phyloP scores from a whole-genome alignment of 2,113 vertebrate genomes.

The Pluvialis apricaria region DNA sequence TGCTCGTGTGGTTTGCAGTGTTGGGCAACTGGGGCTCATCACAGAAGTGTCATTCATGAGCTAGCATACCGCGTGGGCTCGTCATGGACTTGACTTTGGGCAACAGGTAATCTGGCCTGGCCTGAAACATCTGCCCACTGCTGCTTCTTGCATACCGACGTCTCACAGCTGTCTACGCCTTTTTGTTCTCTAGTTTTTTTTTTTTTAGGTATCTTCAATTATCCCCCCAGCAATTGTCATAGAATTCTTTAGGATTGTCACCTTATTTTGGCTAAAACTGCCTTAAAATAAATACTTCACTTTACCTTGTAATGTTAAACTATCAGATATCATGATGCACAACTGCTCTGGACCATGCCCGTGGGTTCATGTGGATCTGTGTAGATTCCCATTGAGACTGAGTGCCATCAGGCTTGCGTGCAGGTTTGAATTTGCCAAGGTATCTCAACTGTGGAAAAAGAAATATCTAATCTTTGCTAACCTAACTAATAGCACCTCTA shows the following conservation, averaged over 20 bases:
- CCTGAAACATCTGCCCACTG: background rate
- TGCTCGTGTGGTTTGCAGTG: background rate
- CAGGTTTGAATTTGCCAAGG: background rate
- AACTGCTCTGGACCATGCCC: fast-evolving
- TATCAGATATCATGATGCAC: fast-evolving
- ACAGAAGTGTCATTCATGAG: conserved; percentile 15
- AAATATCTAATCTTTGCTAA: background rate
- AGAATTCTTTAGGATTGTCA: background rate
- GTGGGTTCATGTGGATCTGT: fast-evolving
- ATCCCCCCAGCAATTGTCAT: background rate
- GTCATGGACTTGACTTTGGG: background rate
- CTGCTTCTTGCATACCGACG: fast-evolving
- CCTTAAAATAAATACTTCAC: background rate
- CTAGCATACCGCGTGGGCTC: background rate
- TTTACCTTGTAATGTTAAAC: background rate
- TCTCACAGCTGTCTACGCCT: background rate
- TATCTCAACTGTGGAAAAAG: background rate
- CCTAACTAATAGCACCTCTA: background rate
- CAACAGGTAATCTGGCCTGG: background rate
- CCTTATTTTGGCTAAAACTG: background rate
- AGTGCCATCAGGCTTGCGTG: background rate
- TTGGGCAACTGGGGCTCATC: background rate
- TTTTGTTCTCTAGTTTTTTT: background rate
- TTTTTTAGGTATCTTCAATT: fast-evolving
- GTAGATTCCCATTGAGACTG: background rate